A percentile compares a stretch with the other conserved stretches of the same genome.
phyloP scores from a whole-genome alignment of 1,140 invertebrate genomes.

The Pseudomyrmex pallidus region DNA sequence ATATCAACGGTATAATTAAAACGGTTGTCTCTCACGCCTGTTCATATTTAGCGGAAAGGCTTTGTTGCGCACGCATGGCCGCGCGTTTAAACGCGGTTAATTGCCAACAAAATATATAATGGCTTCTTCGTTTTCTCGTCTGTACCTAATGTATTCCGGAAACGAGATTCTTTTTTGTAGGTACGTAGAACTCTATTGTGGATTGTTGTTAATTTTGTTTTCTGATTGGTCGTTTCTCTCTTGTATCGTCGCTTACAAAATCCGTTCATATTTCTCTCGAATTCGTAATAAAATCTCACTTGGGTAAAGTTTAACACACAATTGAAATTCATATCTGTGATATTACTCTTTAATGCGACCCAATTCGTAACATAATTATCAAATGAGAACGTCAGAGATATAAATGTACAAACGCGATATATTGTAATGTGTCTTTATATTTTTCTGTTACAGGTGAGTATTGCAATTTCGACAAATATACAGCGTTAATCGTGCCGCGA shows the following conservation, averaged over 20 bases:
- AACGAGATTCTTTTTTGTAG: neutral
- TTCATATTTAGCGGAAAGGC: conserved; percentile 34
- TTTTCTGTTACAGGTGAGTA: conserved; percentile 81
- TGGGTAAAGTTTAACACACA: no score
- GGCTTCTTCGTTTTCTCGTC: neutral
- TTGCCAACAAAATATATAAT: conserved; percentile 57
- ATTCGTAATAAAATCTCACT: neutral
- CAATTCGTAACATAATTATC: neutral
- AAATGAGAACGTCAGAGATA: no score
- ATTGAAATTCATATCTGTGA: neutral
- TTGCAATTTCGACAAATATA: conserved; percentile 52
- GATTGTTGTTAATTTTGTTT: neutral
- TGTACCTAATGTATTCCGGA: neutral
- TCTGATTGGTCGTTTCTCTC: neutral
- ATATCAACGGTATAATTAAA: conserved; percentile 66
- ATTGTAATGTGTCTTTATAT: neutral
- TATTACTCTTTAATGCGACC: neutral
- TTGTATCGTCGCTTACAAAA: neutral
- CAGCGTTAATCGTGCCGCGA: conserved; percentile 31
- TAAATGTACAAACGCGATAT: no score
- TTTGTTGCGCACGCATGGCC: neutral
- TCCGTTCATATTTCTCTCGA: neutral
- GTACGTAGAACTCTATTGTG: neutral
- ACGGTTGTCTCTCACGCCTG: conserved; percentile 29
- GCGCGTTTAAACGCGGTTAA: conserved; percentile 51